Evolutionary conservation across 2,113 vertebrate species (phyloP), one percentile per base, ranked within the genome.

Genomic region (Amblyopsis rosae): DNA sequence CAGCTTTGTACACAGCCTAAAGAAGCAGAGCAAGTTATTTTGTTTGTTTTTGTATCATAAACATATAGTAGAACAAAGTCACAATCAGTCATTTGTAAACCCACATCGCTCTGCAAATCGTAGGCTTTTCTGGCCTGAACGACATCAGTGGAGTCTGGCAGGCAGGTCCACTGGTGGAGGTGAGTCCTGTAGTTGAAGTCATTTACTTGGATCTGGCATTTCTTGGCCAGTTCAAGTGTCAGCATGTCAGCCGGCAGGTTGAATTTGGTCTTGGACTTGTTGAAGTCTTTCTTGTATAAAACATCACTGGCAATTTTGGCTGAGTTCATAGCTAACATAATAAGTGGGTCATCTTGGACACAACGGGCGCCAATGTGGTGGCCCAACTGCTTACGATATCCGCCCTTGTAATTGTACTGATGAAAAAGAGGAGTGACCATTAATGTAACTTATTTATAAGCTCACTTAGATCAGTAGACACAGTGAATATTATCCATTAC

Each of bases 281-380:
- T 94, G 84, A 95, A 97, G 85, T 95, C 93, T 51, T 96, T 97
- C 73, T 96, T 96, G 81, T 97, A 97, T 35, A 96, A 88, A 32
- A 73, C 90, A 48, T 97, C 94, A 59, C 96, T 97, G 85, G 95
- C 94, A 26, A 97, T 96, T 85, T 87, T 96, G 70, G 82, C 95
- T 26, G 94, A 91, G 66, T 96, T 93, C 85, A 96, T 59, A 15
- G 94, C 95, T 79, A 94, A 75, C 77, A 96, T 80, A 65, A 94
- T 79, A 46, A 96, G 91, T 1, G 96, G 96, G 63, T 97, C 96
- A n/a, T 97, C 96, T 11, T 93, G 41, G 0, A 96, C 48, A 3
- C 89, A 86, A 53, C 70, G 93, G 48, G 92, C 94, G 6, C 95
- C 96, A 13, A 97, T 93, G 80, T 96, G 95, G 76, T 97, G 95